Evolutionary conservation across 2,888 invertebrate genomes (phyloP).

Genomic region (Lasioglossum villosulum): DNA sequence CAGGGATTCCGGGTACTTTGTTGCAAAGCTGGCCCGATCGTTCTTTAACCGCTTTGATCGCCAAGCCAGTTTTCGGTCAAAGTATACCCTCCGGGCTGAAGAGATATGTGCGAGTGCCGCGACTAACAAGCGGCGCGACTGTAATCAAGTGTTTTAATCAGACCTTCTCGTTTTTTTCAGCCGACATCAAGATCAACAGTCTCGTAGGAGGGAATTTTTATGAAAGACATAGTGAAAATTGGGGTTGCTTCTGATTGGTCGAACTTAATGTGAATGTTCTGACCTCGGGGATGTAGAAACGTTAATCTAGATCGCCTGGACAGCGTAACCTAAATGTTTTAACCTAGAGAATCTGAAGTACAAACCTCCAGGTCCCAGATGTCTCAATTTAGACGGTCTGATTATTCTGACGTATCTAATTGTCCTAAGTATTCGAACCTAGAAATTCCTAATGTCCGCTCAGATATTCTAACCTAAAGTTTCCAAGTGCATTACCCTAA

Average conservation of each 20-base stretch:
- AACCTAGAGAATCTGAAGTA: neutral
- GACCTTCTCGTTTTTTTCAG: neutral
- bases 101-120: neutral
- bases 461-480: neutral
- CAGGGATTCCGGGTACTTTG: constrained; percentile 3
- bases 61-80: constrained; percentile 1
- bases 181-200: neutral
- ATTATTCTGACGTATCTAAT: neutral
- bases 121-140: neutral
- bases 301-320: neutral
- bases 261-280: neutral
- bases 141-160: neutral
- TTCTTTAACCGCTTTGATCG: constrained; percentile 13
- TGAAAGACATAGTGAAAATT: neutral
- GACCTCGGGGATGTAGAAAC: neutral
- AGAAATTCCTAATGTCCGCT: neutral
- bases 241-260: neutral
- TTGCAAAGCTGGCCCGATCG: constrained; percentile 2
- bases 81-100: neutral
- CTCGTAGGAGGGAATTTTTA: accelerated
- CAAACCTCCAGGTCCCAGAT: neutral
- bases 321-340: neutral
- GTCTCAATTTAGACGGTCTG: neutral
- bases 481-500: neutral
- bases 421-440: neutral